These are phyloP conservation scores for Bos indicus DNA, from an alignment of 2,113 vertebrate species.

Conservation along the genomic window DNA sequence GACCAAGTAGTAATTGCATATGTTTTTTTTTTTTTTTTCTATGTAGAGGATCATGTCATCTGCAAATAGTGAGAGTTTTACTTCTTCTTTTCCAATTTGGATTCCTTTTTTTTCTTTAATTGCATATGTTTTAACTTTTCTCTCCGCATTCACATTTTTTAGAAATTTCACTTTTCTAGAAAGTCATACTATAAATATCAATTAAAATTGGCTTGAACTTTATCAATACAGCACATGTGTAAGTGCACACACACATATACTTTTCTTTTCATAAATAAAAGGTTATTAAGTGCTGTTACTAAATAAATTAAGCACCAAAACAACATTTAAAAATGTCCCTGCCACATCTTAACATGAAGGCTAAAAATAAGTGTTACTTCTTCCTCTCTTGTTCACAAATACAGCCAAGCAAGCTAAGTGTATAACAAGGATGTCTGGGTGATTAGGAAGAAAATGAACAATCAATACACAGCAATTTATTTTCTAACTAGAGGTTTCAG, in stretches of 20 bases:
- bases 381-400: neutral
- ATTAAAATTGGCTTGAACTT: neutral
- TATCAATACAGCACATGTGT: neutral
- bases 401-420: neutral
- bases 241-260: neutral
- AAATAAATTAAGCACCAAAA: neutral
- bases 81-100: too few species aligned
- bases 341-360: neutral
- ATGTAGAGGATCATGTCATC: too few species aligned
- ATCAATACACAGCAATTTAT: neutral
- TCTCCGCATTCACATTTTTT: neutral
- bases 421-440: neutral
- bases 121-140: neutral
- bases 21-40: too few species aligned
- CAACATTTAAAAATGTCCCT: neutral
- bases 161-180: neutral
- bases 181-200: neutral
- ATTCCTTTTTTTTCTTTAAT: too few species aligned
- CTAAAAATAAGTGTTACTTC: neutral
- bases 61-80: too few species aligned
- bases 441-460: neutral
- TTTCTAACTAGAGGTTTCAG: neutral
- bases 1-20: neutral
- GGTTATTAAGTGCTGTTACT: neutral
- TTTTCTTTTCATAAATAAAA: constrained; percentile 2